Evolutionary conservation across 2,797 vertebrate species (phyloP).

Genomic region (Microhierax caerulescens): DNA sequence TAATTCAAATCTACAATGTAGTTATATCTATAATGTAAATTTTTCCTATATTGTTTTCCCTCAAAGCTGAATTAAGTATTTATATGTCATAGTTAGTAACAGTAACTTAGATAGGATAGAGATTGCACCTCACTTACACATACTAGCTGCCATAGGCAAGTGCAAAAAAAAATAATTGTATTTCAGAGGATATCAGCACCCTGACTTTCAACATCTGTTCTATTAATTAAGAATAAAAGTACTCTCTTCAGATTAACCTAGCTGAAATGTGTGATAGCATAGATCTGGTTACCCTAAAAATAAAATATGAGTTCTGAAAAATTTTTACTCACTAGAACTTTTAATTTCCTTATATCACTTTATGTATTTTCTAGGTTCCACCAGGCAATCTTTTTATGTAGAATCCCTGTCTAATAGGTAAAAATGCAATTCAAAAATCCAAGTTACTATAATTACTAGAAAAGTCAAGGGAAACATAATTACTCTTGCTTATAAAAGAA

Average conservation of each 20-base stretch:
- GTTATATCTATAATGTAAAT: neutral
- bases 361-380: neutral
- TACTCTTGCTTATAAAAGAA: neutral
- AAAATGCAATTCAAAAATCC: neutral
- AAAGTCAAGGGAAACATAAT: neutral
- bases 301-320: neutral
- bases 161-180: neutral
- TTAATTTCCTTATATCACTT: neutral
- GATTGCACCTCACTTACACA: neutral
- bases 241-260: neutral
- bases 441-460: neutral
- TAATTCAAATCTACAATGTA: neutral
- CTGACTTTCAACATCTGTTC: neutral
- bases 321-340: neutral
- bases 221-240: neutral
- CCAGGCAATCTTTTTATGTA: neutral
- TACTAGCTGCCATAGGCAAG: neutral
- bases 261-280: neutral
- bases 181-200: neutral
- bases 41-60: neutral
- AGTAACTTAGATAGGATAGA: neutral
- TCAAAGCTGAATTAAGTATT: neutral
- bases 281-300: neutral
- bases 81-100: neutral
- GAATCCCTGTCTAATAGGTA: neutral